Conservation (phyloP, 2,888 invertebrate species). For the Liodrosophila aerea region DNA sequence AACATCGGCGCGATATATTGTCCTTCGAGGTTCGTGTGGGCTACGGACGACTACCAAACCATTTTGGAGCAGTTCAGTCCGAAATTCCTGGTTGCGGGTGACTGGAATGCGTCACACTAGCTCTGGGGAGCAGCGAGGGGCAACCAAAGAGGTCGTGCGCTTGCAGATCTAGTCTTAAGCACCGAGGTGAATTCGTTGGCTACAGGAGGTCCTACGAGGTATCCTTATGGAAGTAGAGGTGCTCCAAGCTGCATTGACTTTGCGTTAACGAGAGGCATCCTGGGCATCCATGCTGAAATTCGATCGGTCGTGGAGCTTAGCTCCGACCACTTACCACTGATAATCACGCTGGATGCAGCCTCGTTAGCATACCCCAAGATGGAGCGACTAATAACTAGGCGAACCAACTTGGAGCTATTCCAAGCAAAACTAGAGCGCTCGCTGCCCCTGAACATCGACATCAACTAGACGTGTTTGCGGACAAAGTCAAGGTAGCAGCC, state of each 20-base stretch:
- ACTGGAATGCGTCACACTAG: constrained; percentile 7
- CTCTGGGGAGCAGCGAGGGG: constrained; percentile 4
- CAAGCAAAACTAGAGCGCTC: too few relatives aligned
- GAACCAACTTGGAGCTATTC: too few relatives aligned
- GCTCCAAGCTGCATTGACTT: not conserved
- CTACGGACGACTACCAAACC: not conserved
- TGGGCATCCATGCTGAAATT: not conserved
- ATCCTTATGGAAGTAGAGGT: too few relatives aligned
- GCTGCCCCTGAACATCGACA: too few relatives aligned
- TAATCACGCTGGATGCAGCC: not conserved
- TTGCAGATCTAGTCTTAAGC: not conserved
- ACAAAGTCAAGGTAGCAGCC: too few relatives aligned
- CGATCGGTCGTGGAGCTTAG: not conserved
- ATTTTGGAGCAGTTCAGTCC: not conserved
- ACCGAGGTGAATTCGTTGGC: not conserved
- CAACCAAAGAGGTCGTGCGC: constrained; percentile 1
- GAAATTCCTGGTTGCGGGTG: not conserved
- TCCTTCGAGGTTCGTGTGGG: not conserved
- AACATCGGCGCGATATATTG: not conserved
- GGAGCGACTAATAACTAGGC: too few relatives aligned
- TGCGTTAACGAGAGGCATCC: not conserved
- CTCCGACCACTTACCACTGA: not conserved
- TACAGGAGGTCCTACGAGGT: too few relatives aligned
- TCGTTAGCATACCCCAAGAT: not conserved
- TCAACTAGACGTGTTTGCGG: too few relatives aligned